phyloP scores from a whole-genome alignment of 2,797 vertebrate genomes.

The Labroides dimidiatus region DNA sequence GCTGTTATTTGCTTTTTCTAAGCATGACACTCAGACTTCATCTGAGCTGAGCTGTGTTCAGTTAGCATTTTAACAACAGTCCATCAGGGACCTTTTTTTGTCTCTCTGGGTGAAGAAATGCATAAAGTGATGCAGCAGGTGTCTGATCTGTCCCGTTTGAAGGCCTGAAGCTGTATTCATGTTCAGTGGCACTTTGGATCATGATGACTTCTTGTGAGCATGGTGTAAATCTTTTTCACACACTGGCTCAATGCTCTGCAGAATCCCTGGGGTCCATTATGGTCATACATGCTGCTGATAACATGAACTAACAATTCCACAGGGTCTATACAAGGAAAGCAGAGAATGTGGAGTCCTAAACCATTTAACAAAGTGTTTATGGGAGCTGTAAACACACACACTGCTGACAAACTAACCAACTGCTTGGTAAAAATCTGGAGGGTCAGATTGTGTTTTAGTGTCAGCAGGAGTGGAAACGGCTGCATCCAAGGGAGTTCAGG shows the following conservation, averaged over 20 bases:
- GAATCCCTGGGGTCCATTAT: background rate
- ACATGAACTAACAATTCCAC: conserved; percentile 12
- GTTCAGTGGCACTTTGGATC: conserved; percentile 7
- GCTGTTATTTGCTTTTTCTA: conserved; percentile 23
- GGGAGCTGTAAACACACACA: conserved; percentile 61
- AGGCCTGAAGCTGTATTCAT: conserved; percentile 3
- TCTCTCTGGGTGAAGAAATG: conserved; percentile 14
- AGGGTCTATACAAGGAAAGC: conserved; percentile 27
- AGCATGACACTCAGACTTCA: conserved; percentile 22
- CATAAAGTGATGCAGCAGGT: conserved; percentile 16
- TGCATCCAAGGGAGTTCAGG: conserved; percentile 65
- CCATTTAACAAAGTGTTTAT: conserved; percentile 18
- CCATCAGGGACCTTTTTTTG: conserved; percentile 20
- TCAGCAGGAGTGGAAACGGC: conserved; percentile 69
- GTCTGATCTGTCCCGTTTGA: conserved; percentile 23
- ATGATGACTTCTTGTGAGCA: too few species aligned
- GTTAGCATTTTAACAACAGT: conserved; percentile 60
- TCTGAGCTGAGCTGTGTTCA: conserved; percentile 38
- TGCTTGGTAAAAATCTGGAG: conserved; percentile 46
- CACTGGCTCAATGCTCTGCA: too few species aligned
- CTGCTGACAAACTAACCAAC: conserved; percentile 32
- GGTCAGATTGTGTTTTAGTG: conserved; percentile 39
- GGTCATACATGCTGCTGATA: conserved; percentile 24
- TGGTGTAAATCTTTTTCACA: too few species aligned
- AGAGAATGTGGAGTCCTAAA: conserved; percentile 14